Percentiles rank a stretch among this genome's conserved stretches.
These are phyloP conservation scores for Scomberomorus guttatus DNA, from an alignment of 2,797 vertebrate species.

Conservation along the genomic window DNA sequence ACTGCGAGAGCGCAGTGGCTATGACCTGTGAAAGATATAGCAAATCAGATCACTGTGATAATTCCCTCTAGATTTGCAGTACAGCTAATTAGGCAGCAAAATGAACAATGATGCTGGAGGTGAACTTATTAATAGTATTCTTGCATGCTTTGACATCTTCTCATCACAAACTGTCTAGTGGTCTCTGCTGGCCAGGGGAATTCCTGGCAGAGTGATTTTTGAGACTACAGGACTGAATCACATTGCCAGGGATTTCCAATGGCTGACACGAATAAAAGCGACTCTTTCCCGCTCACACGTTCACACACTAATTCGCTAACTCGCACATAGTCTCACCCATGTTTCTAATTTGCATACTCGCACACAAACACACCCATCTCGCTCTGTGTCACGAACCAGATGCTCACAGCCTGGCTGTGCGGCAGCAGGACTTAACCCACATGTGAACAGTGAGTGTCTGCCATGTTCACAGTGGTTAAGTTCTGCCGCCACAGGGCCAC, in stretches of 20 bases:
- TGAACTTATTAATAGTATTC: conserved; percentile 25
- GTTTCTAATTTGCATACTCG: conserved; percentile 40
- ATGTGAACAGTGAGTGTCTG: conserved; percentile 90
- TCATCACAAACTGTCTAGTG: conserved; percentile 29
- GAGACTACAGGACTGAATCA: conserved; percentile 90
- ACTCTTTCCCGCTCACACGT: conserved; percentile 15
- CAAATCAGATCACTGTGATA: neutral
- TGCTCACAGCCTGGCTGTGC: conserved; percentile 64
- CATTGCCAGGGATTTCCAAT: conserved; percentile 99
- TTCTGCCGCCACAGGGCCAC: conserved; percentile 88
- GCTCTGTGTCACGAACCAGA: conserved; percentile 35
- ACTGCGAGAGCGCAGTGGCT: conserved; percentile 28
- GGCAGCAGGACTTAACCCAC: conserved; percentile 94
- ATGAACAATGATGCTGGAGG: neutral
- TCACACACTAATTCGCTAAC: conserved; percentile 22
- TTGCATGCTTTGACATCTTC: conserved; percentile 19
- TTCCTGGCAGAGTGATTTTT: conserved; percentile 99
- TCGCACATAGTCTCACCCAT: conserved; percentile 19
- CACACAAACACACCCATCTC: conserved; percentile 21
- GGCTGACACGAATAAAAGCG: conserved; percentile 84
- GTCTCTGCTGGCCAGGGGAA: conserved; percentile 91
- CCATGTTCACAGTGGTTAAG: conserved; percentile 98
- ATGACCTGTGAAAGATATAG: conserved; percentile 17
- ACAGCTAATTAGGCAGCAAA: neutral
- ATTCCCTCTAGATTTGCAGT: neutral